Evolutionary conservation across 2,888 invertebrate species (phyloP).

Genomic region (Metacarcinus magister): DNA sequence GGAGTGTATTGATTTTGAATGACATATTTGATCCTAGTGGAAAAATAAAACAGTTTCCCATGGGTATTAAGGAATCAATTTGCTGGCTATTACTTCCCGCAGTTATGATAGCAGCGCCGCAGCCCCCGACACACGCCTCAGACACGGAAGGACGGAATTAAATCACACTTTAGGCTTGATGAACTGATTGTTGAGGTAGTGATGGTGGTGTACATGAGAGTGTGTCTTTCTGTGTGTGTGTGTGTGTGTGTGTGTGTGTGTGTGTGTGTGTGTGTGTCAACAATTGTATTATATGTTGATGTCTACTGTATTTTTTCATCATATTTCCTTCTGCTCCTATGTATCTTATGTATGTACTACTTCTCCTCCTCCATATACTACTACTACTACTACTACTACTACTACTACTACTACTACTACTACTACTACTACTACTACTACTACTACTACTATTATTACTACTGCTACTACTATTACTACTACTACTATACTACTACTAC

Average conservation of each 20-base stretch:
- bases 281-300: background rate
- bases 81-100: constrained; percentile 72
- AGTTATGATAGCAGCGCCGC: constrained; percentile 54
- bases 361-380: background rate
- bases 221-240: background rate
- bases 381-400: background rate
- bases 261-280: background rate
- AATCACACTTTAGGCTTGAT: constrained; percentile 26
- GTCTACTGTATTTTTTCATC: background rate
- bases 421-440: background rate
- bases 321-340: background rate
- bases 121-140: background rate
- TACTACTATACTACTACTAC: background rate
- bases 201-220: too few relatives aligned
- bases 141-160: background rate
- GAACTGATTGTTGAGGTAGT: background rate
- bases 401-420: background rate
- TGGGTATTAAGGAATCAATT: constrained; percentile 76
- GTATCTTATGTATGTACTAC: background rate
- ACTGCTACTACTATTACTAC: background rate
- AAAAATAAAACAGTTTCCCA: constrained; percentile 69
- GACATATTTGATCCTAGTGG: constrained; percentile 63
- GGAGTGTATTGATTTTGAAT: constrained; percentile 75
- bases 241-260: background rate
- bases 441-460: background rate